Evolutionary conservation across 2,888 invertebrate genomes (phyloP), one percentile per base, ranked within the genome.

Genomic region (Euplagia quadripunctaria): DNA sequence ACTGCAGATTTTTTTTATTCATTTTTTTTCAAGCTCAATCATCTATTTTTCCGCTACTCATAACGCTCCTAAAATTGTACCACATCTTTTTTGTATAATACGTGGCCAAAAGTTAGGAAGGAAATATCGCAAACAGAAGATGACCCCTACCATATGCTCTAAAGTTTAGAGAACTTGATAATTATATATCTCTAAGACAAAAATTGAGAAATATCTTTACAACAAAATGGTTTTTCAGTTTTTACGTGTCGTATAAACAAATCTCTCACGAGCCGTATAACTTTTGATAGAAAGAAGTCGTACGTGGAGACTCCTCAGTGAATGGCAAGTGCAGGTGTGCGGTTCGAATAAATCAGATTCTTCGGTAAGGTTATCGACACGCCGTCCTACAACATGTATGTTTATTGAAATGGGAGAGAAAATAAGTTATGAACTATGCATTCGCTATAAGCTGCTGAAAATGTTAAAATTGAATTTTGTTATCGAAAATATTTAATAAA

Each of bases 301-400:
- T 83, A 86, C 79, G 83, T 85, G 80, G 78, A 82, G 79, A 79
- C 87, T 89, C 87, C 79, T 78, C 71, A 78, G 77, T 85, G 91
- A 92, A 91, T 90, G 85, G 86, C 86, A 87, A 90, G 86, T 89
- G 81, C 90, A 94, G 91, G 91, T 90, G 89, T 85, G 83, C 74
- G 82, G 79, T 81, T 84, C 83, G 80, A 85, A 90, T 91, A 93
- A 92, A 93, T 94, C 93, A 93, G 87, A 88, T 81, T 31, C 46
- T 64, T 85, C 86, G 85, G 89, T 88, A 84, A 88, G 91, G 90
- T 90, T 91, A 92, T 91, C 87, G 91, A 92, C 90, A 84, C 78
- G 77, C 67, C 78, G 68, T 65, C 20, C 42, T 41, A n/a, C 46
- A 74, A 66, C 51, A 72, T 80, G 79, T 58, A 61, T 74, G 73